Evolutionary conservation across 1,140 invertebrate species (phyloP).

Genomic region (Mamestra configurata): DNA sequence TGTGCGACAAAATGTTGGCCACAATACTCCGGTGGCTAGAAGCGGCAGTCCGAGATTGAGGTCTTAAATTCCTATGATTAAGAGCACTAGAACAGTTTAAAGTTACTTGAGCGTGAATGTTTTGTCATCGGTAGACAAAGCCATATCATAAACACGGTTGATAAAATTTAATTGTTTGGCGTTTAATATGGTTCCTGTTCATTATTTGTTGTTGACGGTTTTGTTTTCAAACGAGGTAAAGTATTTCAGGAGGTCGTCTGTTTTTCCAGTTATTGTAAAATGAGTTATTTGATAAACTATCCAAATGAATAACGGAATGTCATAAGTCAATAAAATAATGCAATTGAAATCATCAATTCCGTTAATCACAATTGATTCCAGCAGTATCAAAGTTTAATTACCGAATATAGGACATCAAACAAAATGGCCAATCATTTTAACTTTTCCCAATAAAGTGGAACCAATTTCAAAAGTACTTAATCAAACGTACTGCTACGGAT

Average conservation of each 20-base stretch:
- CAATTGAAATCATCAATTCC: too few species aligned
- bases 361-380: too few species aligned
- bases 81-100: constrained; percentile 12
- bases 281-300: too few species aligned
- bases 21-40: constrained; percentile 14
- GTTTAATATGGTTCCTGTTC: too few species aligned
- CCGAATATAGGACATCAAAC: background rate
- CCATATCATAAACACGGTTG: background rate
- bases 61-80: constrained; percentile 42
- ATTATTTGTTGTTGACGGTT: too few species aligned
- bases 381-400: too few species aligned
- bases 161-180: background rate
- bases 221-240: too few species aligned
- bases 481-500: background rate
- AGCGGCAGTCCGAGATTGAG: constrained; percentile 32
- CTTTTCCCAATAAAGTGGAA: constrained; percentile 23
- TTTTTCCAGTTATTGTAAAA: too few species aligned
- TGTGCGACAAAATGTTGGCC: constrained; percentile 1
- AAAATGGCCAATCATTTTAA: constrained; percentile 21
- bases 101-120: background rate
- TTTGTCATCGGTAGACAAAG: background rate
- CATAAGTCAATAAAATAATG: too few species aligned
- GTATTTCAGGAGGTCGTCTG: too few species aligned
- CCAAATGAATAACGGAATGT: too few species aligned
- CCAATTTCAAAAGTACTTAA: constrained; percentile 34